Conservation (phyloP, 2,797 vertebrate species). For the Crocidura indochinensis region DNA sequence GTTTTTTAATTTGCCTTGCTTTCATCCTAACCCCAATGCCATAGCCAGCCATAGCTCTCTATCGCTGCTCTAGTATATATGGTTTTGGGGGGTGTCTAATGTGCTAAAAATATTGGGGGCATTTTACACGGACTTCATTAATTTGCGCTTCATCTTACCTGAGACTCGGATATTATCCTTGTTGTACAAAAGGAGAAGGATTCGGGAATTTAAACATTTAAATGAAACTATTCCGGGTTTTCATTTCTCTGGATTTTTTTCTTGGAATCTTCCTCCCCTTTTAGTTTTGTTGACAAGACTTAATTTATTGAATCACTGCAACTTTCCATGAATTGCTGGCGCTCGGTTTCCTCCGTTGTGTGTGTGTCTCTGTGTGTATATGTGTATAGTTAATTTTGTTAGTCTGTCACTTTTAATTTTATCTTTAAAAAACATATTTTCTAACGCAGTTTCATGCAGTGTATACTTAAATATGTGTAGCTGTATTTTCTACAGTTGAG, state of each 20-base stretch:
- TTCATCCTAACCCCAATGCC: background rate
- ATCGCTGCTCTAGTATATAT: background rate
- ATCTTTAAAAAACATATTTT: background rate
- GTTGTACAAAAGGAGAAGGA: background rate
- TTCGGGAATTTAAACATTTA: background rate
- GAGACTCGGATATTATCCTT: background rate
- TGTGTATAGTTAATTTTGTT: background rate
- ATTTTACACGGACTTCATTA: background rate
- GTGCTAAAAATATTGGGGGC: constrained; percentile 16
- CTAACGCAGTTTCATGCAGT: constrained; percentile 8
- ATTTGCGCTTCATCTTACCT: constrained; percentile 19
- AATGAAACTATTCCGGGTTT: background rate
- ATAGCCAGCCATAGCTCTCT: background rate
- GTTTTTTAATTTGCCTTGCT: constrained; percentile 33
- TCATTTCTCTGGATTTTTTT: constrained; percentile 9
- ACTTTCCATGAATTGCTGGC: constrained; percentile 2
- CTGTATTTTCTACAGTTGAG: background rate
- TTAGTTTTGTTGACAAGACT: constrained; percentile 39
- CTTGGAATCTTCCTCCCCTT: background rate
- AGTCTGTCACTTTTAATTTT: constrained; percentile 47
- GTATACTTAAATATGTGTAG: background rate
- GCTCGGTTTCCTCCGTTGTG: background rate
- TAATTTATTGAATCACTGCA: constrained; percentile 38
- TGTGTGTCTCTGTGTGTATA: too few species aligned
- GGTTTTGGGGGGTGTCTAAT: constrained; percentile 1